Evolutionary conservation across 1,140 invertebrate species (phyloP).

Genomic region (Drosophila albomicans): DNA sequence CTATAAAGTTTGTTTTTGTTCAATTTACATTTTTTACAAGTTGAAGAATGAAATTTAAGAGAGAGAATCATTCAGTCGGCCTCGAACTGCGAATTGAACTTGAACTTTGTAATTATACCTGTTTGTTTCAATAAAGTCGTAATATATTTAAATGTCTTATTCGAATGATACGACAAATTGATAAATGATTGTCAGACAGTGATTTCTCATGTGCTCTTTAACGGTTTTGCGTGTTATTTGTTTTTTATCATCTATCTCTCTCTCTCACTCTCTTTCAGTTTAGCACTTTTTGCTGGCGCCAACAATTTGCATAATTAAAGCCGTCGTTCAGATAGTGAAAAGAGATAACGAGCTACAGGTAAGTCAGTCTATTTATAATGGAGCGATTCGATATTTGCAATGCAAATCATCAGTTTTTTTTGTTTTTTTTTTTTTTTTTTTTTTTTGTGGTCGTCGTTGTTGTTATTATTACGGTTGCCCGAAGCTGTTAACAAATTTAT

Average conservation of each 20-base stretch:
- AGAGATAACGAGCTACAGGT: constrained; percentile 59
- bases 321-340: constrained; percentile 55
- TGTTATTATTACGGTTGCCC: constrained; percentile 16
- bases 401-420: constrained; percentile 47
- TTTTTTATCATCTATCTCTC: constrained; percentile 16
- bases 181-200: constrained; percentile 32
- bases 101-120: constrained; percentile 45
- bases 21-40: too few relatives aligned
- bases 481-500: constrained; percentile 66
- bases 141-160: constrained; percentile 16
- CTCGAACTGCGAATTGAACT: constrained; percentile 11
- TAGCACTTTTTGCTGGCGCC: constrained; percentile 71
- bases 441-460: background rate
- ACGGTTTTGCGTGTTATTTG: constrained; percentile 30
- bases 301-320: constrained; percentile 79
- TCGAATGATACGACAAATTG: constrained; percentile 9
- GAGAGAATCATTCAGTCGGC: background rate
- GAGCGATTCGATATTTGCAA: constrained; percentile 56
- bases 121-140: constrained; percentile 18
- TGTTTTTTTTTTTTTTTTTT: constrained; percentile 15
- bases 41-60: background rate
- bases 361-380: constrained; percentile 57
- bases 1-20: too few relatives aligned
- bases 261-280: constrained; percentile 26
- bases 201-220: constrained; percentile 57